Evolutionary conservation across 2,797 vertebrate genomes (phyloP).

Genomic region (Leptoclinus maculatus): DNA sequence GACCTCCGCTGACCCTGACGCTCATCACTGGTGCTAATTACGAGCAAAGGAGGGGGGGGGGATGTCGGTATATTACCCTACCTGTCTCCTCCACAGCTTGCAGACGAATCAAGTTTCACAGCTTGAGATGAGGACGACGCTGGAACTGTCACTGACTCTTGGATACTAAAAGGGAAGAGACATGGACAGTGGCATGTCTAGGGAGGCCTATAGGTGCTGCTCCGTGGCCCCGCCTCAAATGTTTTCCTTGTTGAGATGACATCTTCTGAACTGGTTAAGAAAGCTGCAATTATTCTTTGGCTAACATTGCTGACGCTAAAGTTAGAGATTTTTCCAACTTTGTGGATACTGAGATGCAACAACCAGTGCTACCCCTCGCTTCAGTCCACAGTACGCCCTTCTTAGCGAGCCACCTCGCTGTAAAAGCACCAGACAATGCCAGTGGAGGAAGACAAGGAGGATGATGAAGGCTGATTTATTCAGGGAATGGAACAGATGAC

Average conservation of each 20-base stretch:
- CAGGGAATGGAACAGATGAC: not conserved
- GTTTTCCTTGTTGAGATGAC: conserved; percentile 14
- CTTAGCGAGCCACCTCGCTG: not conserved
- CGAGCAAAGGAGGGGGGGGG: conserved; percentile 56
- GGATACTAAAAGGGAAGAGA: conserved; percentile 1
- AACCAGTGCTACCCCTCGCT: not conserved
- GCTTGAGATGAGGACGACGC: conserved; percentile 40
- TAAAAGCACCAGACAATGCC: not conserved
- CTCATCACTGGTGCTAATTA: conserved; percentile 74
- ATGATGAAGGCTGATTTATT: conserved; percentile 21
- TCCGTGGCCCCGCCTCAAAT: not conserved
- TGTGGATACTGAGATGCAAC: conserved; percentile 9
- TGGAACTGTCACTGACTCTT: conserved; percentile 35
- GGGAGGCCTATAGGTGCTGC: not conserved
- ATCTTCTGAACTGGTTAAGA: conserved; percentile 27
- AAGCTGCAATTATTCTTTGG: conserved; percentile 41
- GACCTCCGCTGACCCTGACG: conserved; percentile 67
- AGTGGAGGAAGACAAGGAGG: not conserved
- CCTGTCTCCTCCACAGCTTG: conserved; percentile 12
- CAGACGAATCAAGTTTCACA: conserved; percentile 65
- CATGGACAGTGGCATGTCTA: not conserved
- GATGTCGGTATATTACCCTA: conserved; percentile 47
- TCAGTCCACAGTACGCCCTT: not conserved
- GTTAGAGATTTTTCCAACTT: conserved; percentile 15
- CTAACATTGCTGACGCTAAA: conserved; percentile 11